phyloP scores from a whole-genome alignment of 2,797 vertebrate genomes.

The Hylomyscus alleni region DNA sequence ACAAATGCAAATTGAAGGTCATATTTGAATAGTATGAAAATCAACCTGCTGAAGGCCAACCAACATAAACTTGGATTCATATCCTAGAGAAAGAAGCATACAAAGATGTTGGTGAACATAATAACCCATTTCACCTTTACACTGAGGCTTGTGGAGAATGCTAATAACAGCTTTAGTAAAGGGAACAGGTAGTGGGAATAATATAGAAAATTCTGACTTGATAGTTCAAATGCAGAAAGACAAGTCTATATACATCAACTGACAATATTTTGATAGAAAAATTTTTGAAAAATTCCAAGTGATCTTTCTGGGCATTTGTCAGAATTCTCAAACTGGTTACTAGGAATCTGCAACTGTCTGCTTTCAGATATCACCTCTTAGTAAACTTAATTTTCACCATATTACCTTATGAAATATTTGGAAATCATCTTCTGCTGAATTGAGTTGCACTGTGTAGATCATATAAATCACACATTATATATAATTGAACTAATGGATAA shows the following conservation, averaged over 20 bases:
- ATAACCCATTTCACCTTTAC: background rate
- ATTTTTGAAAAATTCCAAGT: background rate
- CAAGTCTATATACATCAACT: no score
- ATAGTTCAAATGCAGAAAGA: no score
- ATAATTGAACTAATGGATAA: background rate
- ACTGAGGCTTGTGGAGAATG: background rate
- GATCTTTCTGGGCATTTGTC: background rate
- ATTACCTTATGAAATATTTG: background rate
- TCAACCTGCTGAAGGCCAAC: background rate
- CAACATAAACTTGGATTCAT: background rate
- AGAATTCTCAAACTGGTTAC: background rate
- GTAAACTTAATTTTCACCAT: background rate
- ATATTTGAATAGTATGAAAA: background rate
- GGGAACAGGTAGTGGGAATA: rapidly evolving
- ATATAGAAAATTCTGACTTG: background rate
- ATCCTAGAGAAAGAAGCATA: background rate
- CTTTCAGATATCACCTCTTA: background rate
- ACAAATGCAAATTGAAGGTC: background rate
- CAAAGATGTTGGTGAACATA: rapidly evolving
- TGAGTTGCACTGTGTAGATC: background rate
- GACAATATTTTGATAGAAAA: background rate
- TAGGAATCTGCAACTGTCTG: background rate
- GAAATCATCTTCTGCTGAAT: background rate
- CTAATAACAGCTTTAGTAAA: background rate
- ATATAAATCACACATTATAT: background rate